Evolutionary conservation across 2,888 invertebrate species (phyloP), one percentile per base, ranked within the genome.

Genomic region (Barypeithes pellucidus): DNA sequence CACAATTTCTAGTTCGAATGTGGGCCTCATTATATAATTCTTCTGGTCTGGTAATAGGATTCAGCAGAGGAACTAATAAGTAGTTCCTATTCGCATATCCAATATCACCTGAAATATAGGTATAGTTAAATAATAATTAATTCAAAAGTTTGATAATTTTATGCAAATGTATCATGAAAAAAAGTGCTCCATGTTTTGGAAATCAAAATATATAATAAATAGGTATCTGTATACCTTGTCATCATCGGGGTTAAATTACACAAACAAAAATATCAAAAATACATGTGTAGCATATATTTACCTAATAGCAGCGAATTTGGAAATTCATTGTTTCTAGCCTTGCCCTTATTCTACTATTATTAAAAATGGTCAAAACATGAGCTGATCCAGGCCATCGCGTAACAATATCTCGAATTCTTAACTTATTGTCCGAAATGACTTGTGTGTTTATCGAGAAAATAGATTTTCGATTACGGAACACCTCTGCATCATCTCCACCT

Each of bases 371-470:
- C 22, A 61, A 62, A 73, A 82, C 81, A 72, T 81, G 80, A 1
- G 75, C 65, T 3, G 76, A 78, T 16, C 81, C 81, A 11, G 67
- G 67, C 67, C 67, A 67, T 22, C 36, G 3, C 20, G 54, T 41
- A 36, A 67, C 67, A 62, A 75, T 79, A 36, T 78, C 41, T 61
- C 39, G 43, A 9, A 80, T 79, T 59, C 73, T 73, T 43, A 80
- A 70, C 54, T 75, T 50, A 7, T 76, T 69, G 61, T 78, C 77
- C 41, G 68, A 75, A 7, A 81, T 74, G n/a, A 72, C 75, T 69
- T 81, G 81, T 24, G 81, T 79, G 70, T 81, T 82, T 11, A 80
- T 54, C 22, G 80, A 79, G 76, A 81, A 81, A 18, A 73, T 79
- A 5, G 75, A 74, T 65, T 80, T 81, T 57, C 79, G 57, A 65